phyloP scores from a whole-genome alignment of 1,140 invertebrate genomes.

The Cardiocondyla obscurior region DNA sequence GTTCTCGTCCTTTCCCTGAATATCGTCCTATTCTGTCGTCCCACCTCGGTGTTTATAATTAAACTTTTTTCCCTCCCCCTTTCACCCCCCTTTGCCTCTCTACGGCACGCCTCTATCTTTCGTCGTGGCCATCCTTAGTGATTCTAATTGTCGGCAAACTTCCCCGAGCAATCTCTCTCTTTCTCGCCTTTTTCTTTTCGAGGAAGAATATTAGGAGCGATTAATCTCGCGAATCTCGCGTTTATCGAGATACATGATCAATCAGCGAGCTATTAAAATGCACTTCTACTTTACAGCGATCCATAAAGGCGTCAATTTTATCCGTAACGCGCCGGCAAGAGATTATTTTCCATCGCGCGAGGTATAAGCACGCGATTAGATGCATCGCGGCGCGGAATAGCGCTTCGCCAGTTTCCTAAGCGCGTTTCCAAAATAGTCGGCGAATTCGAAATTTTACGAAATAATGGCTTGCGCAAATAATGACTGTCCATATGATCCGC shows the following conservation, averaged over 20 bases:
- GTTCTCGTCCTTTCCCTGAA: constrained; percentile 73
- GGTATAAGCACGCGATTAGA: constrained; percentile 4
- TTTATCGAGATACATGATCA: not conserved
- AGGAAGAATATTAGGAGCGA: not conserved
- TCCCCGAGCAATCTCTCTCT: not conserved
- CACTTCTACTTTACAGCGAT: not conserved
- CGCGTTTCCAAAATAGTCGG: constrained; percentile 31
- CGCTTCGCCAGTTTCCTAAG: constrained; percentile 20
- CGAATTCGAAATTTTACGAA: constrained; percentile 40
- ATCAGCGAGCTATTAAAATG: not conserved
- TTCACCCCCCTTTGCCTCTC: constrained; percentile 13
- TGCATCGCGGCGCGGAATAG: constrained; percentile 23
- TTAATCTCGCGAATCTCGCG: not conserved
- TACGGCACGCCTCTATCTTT: constrained; percentile 58
- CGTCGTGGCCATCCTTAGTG: constrained; percentile 76
- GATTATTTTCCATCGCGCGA: constrained; percentile 25
- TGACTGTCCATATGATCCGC: constrained; percentile 12
- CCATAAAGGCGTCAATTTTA: not conserved
- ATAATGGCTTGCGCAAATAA: constrained; percentile 51
- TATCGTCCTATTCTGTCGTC: constrained; percentile 66
- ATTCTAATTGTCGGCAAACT: constrained; percentile 82
- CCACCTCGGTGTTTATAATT: constrained; percentile 80
- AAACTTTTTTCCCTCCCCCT: constrained; percentile 78
- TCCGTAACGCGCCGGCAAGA: not conserved
- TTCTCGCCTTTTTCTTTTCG: not conserved